Evolutionary conservation across 2,888 invertebrate species (phyloP).

Genomic region (Rhopalosiphum nymphaeae): DNA sequence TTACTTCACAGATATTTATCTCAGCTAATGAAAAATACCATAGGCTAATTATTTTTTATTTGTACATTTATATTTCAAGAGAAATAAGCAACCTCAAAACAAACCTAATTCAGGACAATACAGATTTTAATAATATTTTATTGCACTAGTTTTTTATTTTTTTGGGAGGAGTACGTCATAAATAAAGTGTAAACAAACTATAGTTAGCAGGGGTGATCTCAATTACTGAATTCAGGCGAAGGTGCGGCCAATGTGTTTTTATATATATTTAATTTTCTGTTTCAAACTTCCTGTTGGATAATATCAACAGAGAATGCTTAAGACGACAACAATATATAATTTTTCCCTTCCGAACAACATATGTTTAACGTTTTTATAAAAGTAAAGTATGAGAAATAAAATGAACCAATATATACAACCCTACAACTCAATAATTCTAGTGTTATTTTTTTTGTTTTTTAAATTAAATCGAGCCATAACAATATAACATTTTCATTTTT

Average conservation of each 20-base stretch:
- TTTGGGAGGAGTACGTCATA: neutral
- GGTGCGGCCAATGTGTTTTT: constrained; percentile 44
- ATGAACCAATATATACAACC: neutral
- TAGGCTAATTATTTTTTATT: constrained; percentile 27
- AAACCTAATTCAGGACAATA: neutral
- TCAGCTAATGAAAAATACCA: constrained; percentile 29
- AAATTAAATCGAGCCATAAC: neutral
- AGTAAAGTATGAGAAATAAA: neutral
- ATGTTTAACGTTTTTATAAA: neutral
- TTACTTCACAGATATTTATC: constrained; percentile 30
- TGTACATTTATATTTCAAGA: neutral
- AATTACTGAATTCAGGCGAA: constrained; percentile 42
- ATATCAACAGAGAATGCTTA: neutral
- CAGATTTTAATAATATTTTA: neutral
- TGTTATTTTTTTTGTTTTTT: neutral
- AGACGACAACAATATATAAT: neutral
- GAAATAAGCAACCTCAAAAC: neutral
- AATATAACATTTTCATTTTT: neutral
- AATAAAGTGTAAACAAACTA: neutral
- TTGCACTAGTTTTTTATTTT: neutral
- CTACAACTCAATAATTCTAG: neutral
- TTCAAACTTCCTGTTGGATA: constrained; percentile 6
- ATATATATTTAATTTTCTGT: constrained; percentile 25
- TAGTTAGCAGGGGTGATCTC: neutral
- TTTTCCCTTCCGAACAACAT: neutral